phyloP scores from a whole-genome alignment of 2,888 invertebrate genomes.

The Pasiphila rectangulata region DNA sequence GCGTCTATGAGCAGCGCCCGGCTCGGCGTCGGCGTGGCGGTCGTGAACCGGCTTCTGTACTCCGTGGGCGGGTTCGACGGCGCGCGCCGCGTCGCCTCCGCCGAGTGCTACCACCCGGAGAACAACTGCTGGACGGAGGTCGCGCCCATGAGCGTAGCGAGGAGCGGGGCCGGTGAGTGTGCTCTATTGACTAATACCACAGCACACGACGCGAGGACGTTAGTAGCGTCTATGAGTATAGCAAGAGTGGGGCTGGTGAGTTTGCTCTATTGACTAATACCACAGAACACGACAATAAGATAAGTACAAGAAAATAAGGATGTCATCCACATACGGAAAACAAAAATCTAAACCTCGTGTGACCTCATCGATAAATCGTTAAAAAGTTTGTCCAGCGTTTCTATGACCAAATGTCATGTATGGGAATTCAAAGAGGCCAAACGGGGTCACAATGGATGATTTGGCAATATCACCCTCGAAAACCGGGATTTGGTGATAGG shows the following conservation, averaged over 20 bases:
- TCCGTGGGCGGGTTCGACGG: constrained; percentile 96
- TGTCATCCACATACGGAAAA: too few species aligned
- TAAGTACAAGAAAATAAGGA: too few species aligned
- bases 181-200: constrained; percentile 78
- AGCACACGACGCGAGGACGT: constrained; percentile 90
- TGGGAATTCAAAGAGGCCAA: too few species aligned
- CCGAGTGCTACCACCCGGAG: constrained; percentile 96
- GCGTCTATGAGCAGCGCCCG: constrained; percentile 88
- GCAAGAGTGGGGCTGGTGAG: constrained; percentile 92
- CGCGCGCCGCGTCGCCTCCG: constrained; percentile 84
- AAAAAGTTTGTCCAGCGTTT: too few species aligned
- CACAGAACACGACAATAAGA: too few species aligned
- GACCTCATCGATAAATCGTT: too few species aligned
- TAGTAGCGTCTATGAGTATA: constrained; percentile 86
- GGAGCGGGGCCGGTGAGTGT: constrained; percentile 89
- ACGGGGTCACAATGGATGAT: too few species aligned
- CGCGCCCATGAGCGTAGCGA: constrained; percentile 87
- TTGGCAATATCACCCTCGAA: too few species aligned
- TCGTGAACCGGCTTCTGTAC: constrained; percentile 88
- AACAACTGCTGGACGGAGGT: constrained; percentile 93
- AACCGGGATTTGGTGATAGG: too few species aligned
- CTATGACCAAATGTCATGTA: too few species aligned
- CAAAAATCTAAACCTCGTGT: too few species aligned
- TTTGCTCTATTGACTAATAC: constrained; percentile 72
- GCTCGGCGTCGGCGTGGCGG: constrained; percentile 89